Percentiles rank a stretch among this genome's conserved stretches.
Conservation (phyloP, 1,140 invertebrate genomes). For the Drosophila seguyi region DNA sequence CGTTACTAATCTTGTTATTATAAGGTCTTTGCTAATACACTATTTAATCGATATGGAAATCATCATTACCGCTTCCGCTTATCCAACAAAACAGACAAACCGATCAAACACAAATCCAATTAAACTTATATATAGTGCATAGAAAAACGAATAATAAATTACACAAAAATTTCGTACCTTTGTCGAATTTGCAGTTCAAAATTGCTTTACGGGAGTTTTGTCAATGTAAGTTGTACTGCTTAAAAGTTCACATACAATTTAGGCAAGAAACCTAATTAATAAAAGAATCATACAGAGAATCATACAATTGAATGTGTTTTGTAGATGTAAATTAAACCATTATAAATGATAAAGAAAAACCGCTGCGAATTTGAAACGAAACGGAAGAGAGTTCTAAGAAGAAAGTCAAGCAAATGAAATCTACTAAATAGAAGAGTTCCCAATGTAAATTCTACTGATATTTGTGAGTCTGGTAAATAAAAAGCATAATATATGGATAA, state of each 20-base stretch:
- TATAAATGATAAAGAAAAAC: constrained; percentile 32
- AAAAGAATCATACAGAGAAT: constrained; percentile 15
- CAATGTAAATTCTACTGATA: constrained; percentile 70
- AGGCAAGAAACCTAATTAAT: constrained; percentile 29
- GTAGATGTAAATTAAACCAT: constrained; percentile 52
- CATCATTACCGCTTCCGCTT: constrained; percentile 50
- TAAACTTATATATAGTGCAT: constrained; percentile 37
- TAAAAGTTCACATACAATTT: constrained; percentile 33
- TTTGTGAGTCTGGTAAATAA: constrained; percentile 67
- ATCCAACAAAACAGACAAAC: constrained; percentile 25
- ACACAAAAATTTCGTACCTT: constrained; percentile 78
- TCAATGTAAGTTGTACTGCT: constrained; percentile 50
- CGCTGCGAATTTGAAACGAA: constrained; percentile 58
- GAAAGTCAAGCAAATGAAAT: constrained; percentile 33
- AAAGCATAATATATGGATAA: constrained; percentile 48
- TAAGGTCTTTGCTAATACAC: constrained; percentile 43
- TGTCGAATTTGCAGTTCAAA: constrained; percentile 85
- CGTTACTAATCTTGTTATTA: background rate
- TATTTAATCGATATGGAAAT: constrained; percentile 28
- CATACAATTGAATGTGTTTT: constrained; percentile 34
- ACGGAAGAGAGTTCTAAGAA: constrained; percentile 34
- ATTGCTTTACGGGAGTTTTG: constrained; percentile 72
- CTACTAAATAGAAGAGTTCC: constrained; percentile 47
- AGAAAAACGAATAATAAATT: constrained; percentile 44
- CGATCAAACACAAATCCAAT: constrained; percentile 18